Conservation (phyloP, 2,113 vertebrate species). For the Laticauda laticaudata region DNA sequence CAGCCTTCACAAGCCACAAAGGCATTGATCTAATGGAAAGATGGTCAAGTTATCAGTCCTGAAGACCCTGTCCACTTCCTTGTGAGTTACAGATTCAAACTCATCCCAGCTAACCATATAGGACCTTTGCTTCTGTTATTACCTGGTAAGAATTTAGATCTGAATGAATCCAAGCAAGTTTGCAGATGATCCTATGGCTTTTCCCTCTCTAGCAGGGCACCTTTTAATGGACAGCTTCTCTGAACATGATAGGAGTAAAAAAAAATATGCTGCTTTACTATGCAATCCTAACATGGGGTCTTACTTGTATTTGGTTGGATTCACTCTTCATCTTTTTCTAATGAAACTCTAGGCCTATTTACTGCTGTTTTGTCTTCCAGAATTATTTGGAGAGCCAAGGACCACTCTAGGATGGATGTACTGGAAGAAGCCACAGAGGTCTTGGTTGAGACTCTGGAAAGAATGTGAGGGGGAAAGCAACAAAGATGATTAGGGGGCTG, state of each 20-base stretch:
- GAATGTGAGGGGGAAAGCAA: not conserved
- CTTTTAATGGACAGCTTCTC: not conserved
- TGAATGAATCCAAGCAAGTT: not conserved
- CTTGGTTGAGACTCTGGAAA: not conserved
- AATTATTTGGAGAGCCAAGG: not conserved
- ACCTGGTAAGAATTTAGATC: not conserved
- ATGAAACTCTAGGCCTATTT: not conserved
- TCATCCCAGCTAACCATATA: not conserved
- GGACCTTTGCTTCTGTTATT: not conserved
- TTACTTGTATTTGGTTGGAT: not conserved
- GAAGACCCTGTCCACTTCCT: not conserved
- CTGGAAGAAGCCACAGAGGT: not conserved
- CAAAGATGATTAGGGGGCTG: not conserved
- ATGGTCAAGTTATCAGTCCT: not conserved
- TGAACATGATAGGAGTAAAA: not conserved
- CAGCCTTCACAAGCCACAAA: not conserved
- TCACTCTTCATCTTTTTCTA: not conserved
- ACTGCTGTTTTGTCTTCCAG: not conserved
- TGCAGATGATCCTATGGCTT: not conserved
- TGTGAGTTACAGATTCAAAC: not conserved
- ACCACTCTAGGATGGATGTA: not conserved
- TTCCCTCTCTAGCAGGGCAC: not conserved
- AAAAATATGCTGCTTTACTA: not conserved
- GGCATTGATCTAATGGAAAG: not conserved
- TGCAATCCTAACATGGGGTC: not conserved